Evolutionary conservation across 2,797 vertebrate species (phyloP).

Genomic region (Ctenochaetus hawaiiensis): DNA sequence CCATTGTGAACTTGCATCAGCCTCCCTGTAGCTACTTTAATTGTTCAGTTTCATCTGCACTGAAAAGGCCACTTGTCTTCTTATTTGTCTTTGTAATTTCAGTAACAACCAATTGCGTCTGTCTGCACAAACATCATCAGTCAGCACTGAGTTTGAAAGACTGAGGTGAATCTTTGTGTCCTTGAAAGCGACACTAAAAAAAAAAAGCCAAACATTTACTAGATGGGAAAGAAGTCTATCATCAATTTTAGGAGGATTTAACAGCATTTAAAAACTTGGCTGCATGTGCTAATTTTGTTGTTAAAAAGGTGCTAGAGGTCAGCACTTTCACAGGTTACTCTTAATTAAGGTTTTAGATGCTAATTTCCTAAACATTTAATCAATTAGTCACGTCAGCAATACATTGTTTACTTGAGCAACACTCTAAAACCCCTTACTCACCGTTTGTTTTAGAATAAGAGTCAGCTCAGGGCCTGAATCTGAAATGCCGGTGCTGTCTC

Average conservation of each 20-base stretch:
- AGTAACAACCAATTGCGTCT: too few relatives aligned
- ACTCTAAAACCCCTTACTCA: slow-evolving; percentile 1
- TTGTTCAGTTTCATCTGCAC: slow-evolving; percentile 28
- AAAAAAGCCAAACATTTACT: too few relatives aligned
- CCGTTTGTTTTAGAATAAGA: slow-evolving; percentile 31
- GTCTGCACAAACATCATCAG: too few relatives aligned
- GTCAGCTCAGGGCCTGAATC: slow-evolving; percentile 40
- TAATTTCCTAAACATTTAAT: slow-evolving; percentile 18
- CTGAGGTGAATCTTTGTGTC: too few relatives aligned
- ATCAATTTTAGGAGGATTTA: too few relatives aligned
- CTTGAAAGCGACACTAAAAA: too few relatives aligned
- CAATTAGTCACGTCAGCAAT: slow-evolving; percentile 32
- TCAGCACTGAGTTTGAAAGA: too few relatives aligned
- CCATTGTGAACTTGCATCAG: slow-evolving; percentile 36
- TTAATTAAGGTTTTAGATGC: slow-evolving; percentile 18
- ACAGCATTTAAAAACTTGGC: too few relatives aligned
- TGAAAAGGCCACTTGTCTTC: too few relatives aligned
- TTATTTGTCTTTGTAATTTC: too few relatives aligned
- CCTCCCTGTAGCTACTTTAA: slow-evolving; percentile 29
- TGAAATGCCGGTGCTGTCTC: slow-evolving; percentile 21
- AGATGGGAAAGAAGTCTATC: too few relatives aligned
- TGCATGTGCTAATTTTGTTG: too few relatives aligned
- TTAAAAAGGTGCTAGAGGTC: neutral
- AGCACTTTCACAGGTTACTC: neutral
- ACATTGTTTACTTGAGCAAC: slow-evolving; percentile 12